Conservation (phyloP, 2,113 vertebrate genomes). For the Pagrus major region DNA sequence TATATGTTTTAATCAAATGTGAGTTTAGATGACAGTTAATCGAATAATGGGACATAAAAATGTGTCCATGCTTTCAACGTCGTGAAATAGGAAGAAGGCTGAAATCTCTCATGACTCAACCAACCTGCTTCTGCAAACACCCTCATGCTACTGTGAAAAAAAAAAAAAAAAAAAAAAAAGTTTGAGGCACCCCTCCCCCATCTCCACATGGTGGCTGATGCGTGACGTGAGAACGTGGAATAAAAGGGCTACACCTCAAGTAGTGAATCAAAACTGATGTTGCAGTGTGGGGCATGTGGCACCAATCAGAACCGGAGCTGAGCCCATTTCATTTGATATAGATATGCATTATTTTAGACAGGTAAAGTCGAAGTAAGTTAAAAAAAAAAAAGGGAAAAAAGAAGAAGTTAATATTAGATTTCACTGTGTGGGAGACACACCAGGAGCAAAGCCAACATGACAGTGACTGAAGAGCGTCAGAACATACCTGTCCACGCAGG, state of each 20-base stretch:
- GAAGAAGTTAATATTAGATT: background rate
- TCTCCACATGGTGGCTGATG: constrained; percentile 73
- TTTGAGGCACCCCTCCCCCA: constrained; percentile 80
- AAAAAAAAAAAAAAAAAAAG: constrained; percentile 18
- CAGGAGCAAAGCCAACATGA: background rate
- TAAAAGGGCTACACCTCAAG: constrained; percentile 25
- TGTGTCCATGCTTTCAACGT: background rate
- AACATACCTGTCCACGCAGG: background rate
- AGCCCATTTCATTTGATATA: no score
- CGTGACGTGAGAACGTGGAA: constrained; percentile 43
- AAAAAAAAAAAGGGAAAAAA: background rate
- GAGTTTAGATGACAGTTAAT: background rate
- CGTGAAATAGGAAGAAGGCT: constrained; percentile 39
- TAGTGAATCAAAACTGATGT: no score
- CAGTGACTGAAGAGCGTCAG: background rate
- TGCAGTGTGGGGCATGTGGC: no score
- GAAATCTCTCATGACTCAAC: constrained; percentile 49
- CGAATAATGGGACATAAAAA: background rate
- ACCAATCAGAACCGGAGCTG: no score
- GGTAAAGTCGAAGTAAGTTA: background rate
- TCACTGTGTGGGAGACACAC: constrained; percentile 15
- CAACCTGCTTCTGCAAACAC: constrained; percentile 68
- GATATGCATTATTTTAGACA: no score
- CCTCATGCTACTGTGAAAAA: constrained; percentile 76
- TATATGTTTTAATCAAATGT: background rate